Base-by-base conservation (phyloP, 2,888 invertebrate species). In the Spisula solida region DNA sequence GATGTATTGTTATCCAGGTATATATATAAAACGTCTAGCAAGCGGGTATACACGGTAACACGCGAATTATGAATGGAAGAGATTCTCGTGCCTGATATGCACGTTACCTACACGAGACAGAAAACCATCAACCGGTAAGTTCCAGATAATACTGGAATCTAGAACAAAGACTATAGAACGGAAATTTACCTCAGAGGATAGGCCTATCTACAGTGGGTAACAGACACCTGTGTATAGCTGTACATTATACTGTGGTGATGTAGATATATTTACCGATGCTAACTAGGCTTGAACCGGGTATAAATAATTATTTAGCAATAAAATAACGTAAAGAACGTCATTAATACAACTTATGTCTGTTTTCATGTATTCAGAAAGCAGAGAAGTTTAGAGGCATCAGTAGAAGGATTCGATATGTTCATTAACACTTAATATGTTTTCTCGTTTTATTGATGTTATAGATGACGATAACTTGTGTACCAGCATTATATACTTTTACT, bases 1-100 rank as follows among this genome's bases (percentile, higher is more conserved):
- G 80, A 25, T n/a, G n/a, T n/a, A n/a, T n/a, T n/a, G n/a, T n/a
- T n/a, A n/a, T n/a, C n/a, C n/a, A n/a, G n/a, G n/a, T n/a, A n/a
- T n/a, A n/a, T n/a, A n/a, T n/a, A n/a, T n/a, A n/a, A n/a, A n/a
- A n/a, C 81, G 14, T 12, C 78, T 84, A 75, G 29, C 29, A 55
- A 48, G 75, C 55, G 34, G 78, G 51, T 84, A 84, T 70, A 31
- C 25, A 55, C 48, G 55, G 56, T 47, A 75, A 75, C 75, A 75
- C 31, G 75, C 25, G 16, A 10, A 25, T 75, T 75, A 75, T 75
- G 75, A 75, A 75, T 75, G 75, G 34, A 75, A 31, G 34, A 34
- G 29, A 75, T 66, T 2, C 29, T 34, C 34, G 34, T 18, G 18
- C 18, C 0, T 16, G 75, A 31, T 75, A 75, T 12, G 31, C 75